Evolutionary conservation across 2,797 vertebrate genomes (phyloP).

Genomic region (Helicolenus hilgendorfi): DNA sequence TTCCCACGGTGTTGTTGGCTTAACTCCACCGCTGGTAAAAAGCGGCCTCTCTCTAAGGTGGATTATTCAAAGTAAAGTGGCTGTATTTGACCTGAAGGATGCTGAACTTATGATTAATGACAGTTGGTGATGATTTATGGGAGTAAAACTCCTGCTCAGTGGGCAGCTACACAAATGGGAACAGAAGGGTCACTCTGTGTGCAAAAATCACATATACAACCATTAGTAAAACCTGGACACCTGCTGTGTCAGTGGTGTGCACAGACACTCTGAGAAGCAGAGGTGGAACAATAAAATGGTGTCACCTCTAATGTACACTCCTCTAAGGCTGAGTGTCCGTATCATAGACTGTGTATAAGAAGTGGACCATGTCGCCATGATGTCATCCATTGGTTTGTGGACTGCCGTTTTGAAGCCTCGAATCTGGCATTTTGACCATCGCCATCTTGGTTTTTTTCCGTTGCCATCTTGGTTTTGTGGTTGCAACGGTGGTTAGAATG

Average conservation of each 20-base stretch:
- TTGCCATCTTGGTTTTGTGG: too few species aligned
- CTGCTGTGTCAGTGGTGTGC: neutral
- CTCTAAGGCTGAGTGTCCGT: too few species aligned
- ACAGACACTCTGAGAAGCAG: neutral
- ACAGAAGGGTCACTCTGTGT: neutral
- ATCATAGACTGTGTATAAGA: too few species aligned
- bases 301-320: neutral
- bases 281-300: neutral
- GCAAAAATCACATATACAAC: neutral
- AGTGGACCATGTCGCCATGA: too few species aligned
- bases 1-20: neutral
- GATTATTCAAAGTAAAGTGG: slow-evolving; percentile 61
- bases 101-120: slow-evolving; percentile 50
- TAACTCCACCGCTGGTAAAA: slow-evolving; percentile 5
- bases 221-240: neutral
- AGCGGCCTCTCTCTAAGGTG: slow-evolving; percentile 25
- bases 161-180: neutral
- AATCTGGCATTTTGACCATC: too few species aligned
- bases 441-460: too few species aligned
- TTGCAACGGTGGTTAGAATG: too few species aligned
- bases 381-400: too few species aligned
- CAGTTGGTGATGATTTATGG: slow-evolving; percentile 53
- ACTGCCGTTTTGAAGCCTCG: too few species aligned
- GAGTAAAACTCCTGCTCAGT: slow-evolving; percentile 28
- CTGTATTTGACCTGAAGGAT: slow-evolving; percentile 51